Evolutionary conservation across 2,888 invertebrate genomes (phyloP).

Genomic region (Eupelmus urozonus): DNA sequence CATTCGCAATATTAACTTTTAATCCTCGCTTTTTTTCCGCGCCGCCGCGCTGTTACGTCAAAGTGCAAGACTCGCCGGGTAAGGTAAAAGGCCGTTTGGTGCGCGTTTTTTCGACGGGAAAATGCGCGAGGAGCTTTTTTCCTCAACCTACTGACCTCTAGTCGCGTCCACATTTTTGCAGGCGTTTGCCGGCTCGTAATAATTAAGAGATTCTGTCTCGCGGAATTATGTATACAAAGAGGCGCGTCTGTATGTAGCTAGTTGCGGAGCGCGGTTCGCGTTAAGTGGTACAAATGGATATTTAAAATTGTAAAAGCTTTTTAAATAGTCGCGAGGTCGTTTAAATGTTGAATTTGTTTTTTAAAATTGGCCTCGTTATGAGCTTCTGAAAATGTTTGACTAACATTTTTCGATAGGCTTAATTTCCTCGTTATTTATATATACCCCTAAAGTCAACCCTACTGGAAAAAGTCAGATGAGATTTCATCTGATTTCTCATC

Average conservation of each 20-base stretch:
- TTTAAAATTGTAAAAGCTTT: too few relatives aligned
- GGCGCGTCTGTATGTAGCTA: neutral
- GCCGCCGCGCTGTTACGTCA: slow-evolving; percentile 7
- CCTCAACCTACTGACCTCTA: slow-evolving; percentile 22
- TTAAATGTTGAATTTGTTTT: too few relatives aligned
- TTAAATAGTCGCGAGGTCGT: too few relatives aligned
- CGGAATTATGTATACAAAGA: neutral
- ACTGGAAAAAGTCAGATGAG: too few relatives aligned
- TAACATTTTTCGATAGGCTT: too few relatives aligned
- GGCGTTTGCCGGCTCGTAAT: neutral
- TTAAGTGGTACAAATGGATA: too few relatives aligned
- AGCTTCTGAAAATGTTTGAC: too few relatives aligned
- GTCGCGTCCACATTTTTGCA: neutral
- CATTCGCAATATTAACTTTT: slow-evolving; percentile 54
- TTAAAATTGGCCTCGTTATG: too few relatives aligned
- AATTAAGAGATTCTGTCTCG: neutral
- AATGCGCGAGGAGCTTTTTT: slow-evolving; percentile 2
- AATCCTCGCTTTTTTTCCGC: slow-evolving; percentile 10
- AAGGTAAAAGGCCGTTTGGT: slow-evolving; percentile 20
- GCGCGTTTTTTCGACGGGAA: neutral
- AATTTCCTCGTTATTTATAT: too few relatives aligned
- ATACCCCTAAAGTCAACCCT: too few relatives aligned
- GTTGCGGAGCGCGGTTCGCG: too few relatives aligned
- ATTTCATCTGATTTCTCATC: too few relatives aligned
- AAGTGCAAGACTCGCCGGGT: slow-evolving; percentile 1